Base-by-base conservation (phyloP, 2,797 vertebrate genomes). In the Dicrostonyx torquatus region DNA sequence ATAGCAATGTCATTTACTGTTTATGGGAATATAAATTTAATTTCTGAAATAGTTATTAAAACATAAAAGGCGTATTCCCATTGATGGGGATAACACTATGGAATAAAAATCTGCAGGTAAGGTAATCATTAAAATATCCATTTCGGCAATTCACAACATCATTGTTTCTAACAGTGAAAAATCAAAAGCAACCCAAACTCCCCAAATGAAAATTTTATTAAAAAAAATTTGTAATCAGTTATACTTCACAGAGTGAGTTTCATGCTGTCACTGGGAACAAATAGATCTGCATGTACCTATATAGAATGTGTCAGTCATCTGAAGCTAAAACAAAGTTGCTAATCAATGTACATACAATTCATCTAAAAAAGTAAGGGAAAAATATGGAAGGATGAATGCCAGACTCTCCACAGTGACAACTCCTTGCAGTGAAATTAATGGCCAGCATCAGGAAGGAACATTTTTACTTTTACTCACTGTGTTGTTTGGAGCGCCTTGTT, bases 151-250 rank as follows among this genome's bases (percentile, higher is more conserved):
- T 84, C 15, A 66, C 48, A 40, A 34, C 84, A 80, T 34, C 24
- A 43, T 77, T 80, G 40, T 77, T 80, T 76, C 5, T 87, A 84
- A 84, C 13, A 89, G 40, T 64, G 37, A 89, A 88, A 91, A 89
- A n/a, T 92, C 50, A 94, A 77, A 94, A 96, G 17, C 60, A 92
- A 75, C 6, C 48, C 86, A 83, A 86, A 83, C 93, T 20, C 29
- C 29, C 5, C 14, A 24, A 55, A 20, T 55, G 18, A 55, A 55
- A 20, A 55, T 55, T 55, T 89, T 15, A 78, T 60, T 95, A 84
- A 80, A 60, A 50, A 92, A 95, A 90, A 94, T 82, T 45, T 58
- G 18, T 68, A 87, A 83, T 72, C 60, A 92, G 62, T 77, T 50
- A 84, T 55, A 66, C 24, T 53, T 93, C 34, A 78, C 22, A 29